phyloP scores from a whole-genome alignment of 2,113 vertebrate species.

The Coracopsis vasa region DNA sequence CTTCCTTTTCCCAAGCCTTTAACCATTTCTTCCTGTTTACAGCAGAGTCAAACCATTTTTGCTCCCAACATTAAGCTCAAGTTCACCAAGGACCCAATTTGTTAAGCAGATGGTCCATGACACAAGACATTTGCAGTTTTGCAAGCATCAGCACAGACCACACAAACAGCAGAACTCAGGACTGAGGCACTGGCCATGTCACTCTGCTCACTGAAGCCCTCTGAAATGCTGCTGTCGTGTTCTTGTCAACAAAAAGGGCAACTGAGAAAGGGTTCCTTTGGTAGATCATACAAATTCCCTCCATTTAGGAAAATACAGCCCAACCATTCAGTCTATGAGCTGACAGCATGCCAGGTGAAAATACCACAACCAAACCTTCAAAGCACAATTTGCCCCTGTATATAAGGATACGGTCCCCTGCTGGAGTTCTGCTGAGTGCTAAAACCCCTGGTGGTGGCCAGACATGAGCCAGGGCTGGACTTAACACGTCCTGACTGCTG shows the following conservation, averaged over 20 bases:
- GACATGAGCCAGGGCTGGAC: neutral
- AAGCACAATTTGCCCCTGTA: neutral
- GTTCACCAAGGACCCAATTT: neutral
- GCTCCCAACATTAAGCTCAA: neutral
- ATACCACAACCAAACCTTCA: neutral
- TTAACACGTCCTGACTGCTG: neutral
- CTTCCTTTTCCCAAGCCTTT: neutral
- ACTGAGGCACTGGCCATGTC: accelerated
- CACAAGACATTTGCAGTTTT: neutral
- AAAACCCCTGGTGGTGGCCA: neutral
- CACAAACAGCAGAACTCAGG: neutral
- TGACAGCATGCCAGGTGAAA: neutral
- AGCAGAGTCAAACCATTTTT: neutral
- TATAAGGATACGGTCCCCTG: neutral
- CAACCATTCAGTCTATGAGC: neutral
- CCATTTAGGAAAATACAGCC: neutral
- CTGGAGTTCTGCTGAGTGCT: accelerated
- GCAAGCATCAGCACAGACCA: neutral
- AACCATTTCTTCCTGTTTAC: neutral
- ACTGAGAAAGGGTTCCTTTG: neutral
- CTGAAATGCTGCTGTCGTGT: neutral
- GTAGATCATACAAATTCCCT: neutral
- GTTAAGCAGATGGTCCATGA: neutral
- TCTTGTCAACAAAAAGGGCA: neutral
- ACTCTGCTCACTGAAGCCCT: neutral